Evolutionary conservation across 2,888 invertebrate species (phyloP).

Genomic region (Apocheima hispidaria): DNA sequence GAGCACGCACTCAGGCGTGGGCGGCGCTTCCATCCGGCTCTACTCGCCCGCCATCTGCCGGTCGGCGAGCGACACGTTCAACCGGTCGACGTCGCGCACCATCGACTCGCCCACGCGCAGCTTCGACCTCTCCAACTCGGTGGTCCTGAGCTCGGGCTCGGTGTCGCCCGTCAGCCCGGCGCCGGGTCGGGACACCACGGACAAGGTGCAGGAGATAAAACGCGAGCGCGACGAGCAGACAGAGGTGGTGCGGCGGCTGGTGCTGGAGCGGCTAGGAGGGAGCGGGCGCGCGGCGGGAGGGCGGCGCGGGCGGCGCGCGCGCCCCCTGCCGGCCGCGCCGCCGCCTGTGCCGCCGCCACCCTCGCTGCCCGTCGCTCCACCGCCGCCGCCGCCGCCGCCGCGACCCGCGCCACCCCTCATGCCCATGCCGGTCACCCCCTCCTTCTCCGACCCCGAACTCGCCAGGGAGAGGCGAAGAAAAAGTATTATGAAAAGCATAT

Average conservation of each 20-base stretch:
- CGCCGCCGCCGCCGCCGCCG: slow-evolving; percentile 53
- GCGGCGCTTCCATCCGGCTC: slow-evolving; percentile 61
- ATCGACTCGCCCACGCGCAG: slow-evolving; percentile 63
- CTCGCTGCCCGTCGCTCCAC: slow-evolving; percentile 50
- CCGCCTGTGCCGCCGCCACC: slow-evolving; percentile 69
- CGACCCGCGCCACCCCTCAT: slow-evolving; percentile 64
- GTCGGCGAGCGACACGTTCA: slow-evolving; percentile 77
- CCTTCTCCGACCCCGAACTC: slow-evolving; percentile 87
- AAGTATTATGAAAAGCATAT: slow-evolving; percentile 94
- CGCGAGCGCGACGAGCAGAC: slow-evolving; percentile 88
- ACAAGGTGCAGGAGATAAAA: slow-evolving; percentile 40
- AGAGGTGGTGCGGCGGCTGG: slow-evolving; percentile 92
- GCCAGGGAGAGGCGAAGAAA: slow-evolving; percentile 89
- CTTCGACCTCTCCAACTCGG: slow-evolving; percentile 58
- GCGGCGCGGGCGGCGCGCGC: slow-evolving; percentile 39
- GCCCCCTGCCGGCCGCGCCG: slow-evolving; percentile 50
- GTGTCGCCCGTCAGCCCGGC: slow-evolving; percentile 71
- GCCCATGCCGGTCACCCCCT: slow-evolving; percentile 70
- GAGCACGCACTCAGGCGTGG: slow-evolving; percentile 48
- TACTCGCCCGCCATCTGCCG: slow-evolving; percentile 79
- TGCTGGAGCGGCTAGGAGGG: slow-evolving; percentile 90
- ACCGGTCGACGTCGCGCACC: slow-evolving; percentile 59
- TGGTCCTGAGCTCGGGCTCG: slow-evolving; percentile 64
- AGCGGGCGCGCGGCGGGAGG: slow-evolving; percentile 32
- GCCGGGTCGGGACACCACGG: slow-evolving; percentile 70